A percentile compares a stretch with the other conserved stretches of the same genome.
Conservation (phyloP, 2,888 invertebrate genomes). For the Nemapogon koenigi region DNA sequence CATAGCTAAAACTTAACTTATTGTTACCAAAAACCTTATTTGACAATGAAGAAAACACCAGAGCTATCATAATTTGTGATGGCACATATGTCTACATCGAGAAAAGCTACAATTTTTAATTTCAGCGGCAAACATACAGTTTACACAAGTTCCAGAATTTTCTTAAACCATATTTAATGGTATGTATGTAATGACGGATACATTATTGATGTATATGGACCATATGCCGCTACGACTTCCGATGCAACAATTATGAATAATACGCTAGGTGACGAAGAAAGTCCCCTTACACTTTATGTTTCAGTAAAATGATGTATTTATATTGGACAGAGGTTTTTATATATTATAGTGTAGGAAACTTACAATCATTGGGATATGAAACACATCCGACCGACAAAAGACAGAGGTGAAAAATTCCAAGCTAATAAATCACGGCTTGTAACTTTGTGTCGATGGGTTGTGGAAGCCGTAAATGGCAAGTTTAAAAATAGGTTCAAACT, state of each 20-base stretch:
- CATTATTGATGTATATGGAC: constrained; percentile 17
- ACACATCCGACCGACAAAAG: not conserved
- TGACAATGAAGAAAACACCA: constrained; percentile 9
- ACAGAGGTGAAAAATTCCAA: not conserved
- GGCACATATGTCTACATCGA: constrained; percentile 16
- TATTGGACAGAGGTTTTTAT: constrained; percentile 10
- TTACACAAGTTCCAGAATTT: constrained; percentile 19
- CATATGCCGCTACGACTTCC: constrained; percentile 17
- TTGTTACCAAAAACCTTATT: constrained; percentile 12
- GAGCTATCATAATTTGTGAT: constrained; percentile 10
- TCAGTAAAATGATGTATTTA: constrained; percentile 6
- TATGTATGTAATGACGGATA: constrained; percentile 18
- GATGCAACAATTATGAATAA: constrained; percentile 15
- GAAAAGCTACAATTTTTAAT: constrained; percentile 15
- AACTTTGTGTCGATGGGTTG: constrained; percentile 17
- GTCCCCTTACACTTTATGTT: constrained; percentile 8
- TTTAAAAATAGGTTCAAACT: constrained; percentile 17
- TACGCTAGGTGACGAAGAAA: constrained; percentile 9
- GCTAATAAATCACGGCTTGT: constrained; percentile 14
- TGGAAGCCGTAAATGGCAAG: constrained; percentile 18
- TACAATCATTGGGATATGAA: constrained; percentile 1
- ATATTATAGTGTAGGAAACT: constrained; percentile 1
- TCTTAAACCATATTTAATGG: constrained; percentile 19
- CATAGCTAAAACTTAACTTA: too few relatives aligned
- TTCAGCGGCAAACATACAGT: constrained; percentile 17